phyloP scores from a whole-genome alignment of 2,797 vertebrate species.

The Eutrigla gurnardus region DNA sequence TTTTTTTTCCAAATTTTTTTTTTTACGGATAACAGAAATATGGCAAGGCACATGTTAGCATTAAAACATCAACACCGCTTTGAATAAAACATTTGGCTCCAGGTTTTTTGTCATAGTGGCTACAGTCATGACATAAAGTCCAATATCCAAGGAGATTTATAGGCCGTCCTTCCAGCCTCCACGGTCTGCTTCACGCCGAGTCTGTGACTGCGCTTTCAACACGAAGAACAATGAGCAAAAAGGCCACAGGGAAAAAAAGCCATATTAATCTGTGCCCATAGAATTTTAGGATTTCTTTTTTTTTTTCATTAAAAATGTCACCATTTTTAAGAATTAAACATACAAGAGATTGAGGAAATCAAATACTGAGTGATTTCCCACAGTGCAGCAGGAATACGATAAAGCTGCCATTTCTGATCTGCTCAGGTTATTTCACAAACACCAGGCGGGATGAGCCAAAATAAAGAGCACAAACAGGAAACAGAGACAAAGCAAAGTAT shows the following conservation, averaged over 20 bases:
- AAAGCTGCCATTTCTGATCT: slow-evolving; percentile 58
- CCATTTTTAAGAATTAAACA: neutral
- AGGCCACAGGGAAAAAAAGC: neutral
- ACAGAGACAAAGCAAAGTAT: neutral
- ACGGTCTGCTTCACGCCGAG: neutral
- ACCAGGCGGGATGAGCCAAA: neutral
- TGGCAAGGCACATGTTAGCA: slow-evolving; percentile 35
- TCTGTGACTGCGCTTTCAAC: neutral
- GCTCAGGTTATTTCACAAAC: slow-evolving; percentile 2
- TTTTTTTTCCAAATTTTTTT: slow-evolving; percentile 15
- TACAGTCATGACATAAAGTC: slow-evolving; percentile 21
- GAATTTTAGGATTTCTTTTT: neutral
- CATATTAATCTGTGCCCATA: neutral
- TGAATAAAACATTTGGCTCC: slow-evolving; percentile 51
- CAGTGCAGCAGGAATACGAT: slow-evolving; percentile 28
- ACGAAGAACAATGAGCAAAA: neutral
- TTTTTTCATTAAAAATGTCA: neutral
- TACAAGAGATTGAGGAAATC: neutral
- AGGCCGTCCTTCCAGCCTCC: slow-evolving; percentile 6
- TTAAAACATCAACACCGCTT: slow-evolving; percentile 15
- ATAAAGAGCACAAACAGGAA: neutral
- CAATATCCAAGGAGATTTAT: neutral
- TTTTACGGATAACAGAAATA: slow-evolving; percentile 48
- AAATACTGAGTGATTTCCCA: slow-evolving; percentile 59
- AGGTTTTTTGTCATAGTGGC: slow-evolving; percentile 35